A percentile compares a stretch with the other conserved stretches of the same genome.
Conservation (phyloP, 2,888 invertebrate genomes). For the Drosophila engyochracea region DNA sequence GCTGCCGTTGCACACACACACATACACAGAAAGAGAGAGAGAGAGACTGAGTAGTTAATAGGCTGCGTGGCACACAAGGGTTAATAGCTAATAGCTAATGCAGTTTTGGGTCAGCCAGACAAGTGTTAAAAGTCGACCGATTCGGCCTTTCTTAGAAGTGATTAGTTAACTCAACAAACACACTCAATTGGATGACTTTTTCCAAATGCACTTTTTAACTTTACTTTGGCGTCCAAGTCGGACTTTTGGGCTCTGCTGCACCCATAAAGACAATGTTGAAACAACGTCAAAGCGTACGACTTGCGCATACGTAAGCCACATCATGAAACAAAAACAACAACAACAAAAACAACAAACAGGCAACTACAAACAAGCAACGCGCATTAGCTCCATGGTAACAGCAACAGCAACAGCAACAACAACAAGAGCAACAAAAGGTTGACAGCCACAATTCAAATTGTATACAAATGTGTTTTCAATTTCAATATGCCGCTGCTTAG, state of each 20-base stretch:
- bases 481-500: slow-evolving; percentile 52
- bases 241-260: slow-evolving; percentile 54
- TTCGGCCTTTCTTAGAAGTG: slow-evolving; percentile 52
- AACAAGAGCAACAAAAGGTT: slow-evolving; percentile 45
- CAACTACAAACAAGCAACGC: slow-evolving; percentile 18
- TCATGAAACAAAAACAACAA: background rate
- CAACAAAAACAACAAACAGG: slow-evolving; percentile 7
- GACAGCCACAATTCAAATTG: slow-evolving; percentile 67
- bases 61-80: slow-evolving; percentile 50
- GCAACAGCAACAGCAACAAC: slow-evolving; percentile 38
- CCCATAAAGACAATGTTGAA: slow-evolving; percentile 63
- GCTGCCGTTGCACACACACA: slow-evolving; percentile 24
- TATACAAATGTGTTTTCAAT: slow-evolving; percentile 72
- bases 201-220: slow-evolving; percentile 42
- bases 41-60: slow-evolving; percentile 61
- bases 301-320: slow-evolving; percentile 59
- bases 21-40: background rate
- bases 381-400: slow-evolving; percentile 42
- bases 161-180: slow-evolving; percentile 49
- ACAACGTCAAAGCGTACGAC: slow-evolving; percentile 54
- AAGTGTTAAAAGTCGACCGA: slow-evolving; percentile 66
- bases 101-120: slow-evolving; percentile 39
- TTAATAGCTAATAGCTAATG: slow-evolving; percentile 63
- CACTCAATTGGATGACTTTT: slow-evolving; percentile 36
- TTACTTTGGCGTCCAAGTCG: slow-evolving; percentile 20